phyloP scores from a whole-genome alignment of 2,113 vertebrate genomes.

The Misgurnus mizolepis region DNA sequence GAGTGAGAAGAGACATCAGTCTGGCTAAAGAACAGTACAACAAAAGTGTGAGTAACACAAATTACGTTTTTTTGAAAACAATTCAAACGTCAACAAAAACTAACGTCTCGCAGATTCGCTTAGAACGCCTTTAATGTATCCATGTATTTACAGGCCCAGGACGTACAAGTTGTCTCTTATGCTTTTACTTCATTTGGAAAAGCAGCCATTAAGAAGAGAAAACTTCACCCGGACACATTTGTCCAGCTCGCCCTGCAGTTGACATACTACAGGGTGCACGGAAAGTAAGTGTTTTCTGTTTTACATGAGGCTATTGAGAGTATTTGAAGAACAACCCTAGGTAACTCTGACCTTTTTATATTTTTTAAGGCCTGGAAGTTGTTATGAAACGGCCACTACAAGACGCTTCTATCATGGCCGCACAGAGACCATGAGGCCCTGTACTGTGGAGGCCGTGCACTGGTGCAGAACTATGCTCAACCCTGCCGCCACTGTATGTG shows the following conservation, averaged over 20 bases:
- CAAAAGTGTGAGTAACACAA: slow-evolving; percentile 72
- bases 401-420: slow-evolving; percentile 92
- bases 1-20: slow-evolving; percentile 72
- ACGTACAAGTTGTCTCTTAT: slow-evolving; percentile 80
- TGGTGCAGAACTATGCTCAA: slow-evolving; percentile 91
- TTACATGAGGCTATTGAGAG: too few relatives aligned
- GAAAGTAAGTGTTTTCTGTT: slow-evolving; percentile 70
- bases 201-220: slow-evolving; percentile 78
- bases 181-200: slow-evolving; percentile 92
- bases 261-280: slow-evolving; percentile 83
- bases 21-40: slow-evolving; percentile 80
- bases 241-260: slow-evolving; percentile 92
- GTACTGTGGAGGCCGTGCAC: slow-evolving; percentile 83
- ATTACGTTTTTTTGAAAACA: too few relatives aligned
- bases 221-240: slow-evolving; percentile 91
- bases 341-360: too few relatives aligned
- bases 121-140: background rate
- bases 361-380: slow-evolving; percentile 83
- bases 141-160: slow-evolving; percentile 71
- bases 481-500: slow-evolving; percentile 60
- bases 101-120: too few relatives aligned
- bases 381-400: slow-evolving; percentile 94
- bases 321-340: too few relatives aligned
- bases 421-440: slow-evolving; percentile 90
- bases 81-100: too few relatives aligned